A percentile compares a stretch with the other conserved stretches of the same genome.
Evolutionary conservation across 2,113 vertebrate genomes (phyloP).

Genomic region (Carassius auratus): DNA sequence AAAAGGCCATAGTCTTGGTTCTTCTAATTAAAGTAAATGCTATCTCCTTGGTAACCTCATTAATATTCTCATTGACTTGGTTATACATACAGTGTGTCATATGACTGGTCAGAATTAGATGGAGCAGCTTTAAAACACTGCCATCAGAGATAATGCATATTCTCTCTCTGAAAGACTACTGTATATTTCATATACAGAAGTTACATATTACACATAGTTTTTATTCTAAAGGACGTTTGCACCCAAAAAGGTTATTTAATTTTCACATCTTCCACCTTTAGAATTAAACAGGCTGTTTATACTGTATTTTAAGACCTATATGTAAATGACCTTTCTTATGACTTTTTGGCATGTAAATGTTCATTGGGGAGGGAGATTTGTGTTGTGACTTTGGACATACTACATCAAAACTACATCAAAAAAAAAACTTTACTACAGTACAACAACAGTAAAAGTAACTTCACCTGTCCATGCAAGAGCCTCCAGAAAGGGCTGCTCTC

Average conservation of each 20-base stretch:
- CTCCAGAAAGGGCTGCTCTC: not conserved
- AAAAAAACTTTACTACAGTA: not conserved
- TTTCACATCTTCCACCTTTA: not conserved
- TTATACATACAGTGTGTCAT: conserved; percentile 70
- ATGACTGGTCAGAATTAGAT: conserved; percentile 42
- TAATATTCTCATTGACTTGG: conserved; percentile 88
- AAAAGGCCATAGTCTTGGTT: conserved; percentile 88
- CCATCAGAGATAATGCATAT: not conserved
- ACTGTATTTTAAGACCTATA: not conserved
- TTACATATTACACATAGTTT: not conserved
- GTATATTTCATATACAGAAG: not conserved
- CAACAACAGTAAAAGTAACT: not conserved
- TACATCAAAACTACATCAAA: not conserved
- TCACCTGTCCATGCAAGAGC: not conserved
- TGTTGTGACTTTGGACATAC: not conserved
- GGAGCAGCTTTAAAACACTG: conserved; percentile 26
- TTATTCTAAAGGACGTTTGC: not conserved
- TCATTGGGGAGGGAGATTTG: not conserved
- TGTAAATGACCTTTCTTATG: not conserved
- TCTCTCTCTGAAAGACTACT: not conserved
- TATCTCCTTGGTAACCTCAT: conserved; percentile 94
- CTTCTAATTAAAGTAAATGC: conserved; percentile 93
- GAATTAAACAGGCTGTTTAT: not conserved
- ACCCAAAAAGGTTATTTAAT: not conserved
- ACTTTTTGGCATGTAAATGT: not conserved